Conservation (phyloP, 2,113 vertebrate species). For the Plestiodon gilberti region DNA sequence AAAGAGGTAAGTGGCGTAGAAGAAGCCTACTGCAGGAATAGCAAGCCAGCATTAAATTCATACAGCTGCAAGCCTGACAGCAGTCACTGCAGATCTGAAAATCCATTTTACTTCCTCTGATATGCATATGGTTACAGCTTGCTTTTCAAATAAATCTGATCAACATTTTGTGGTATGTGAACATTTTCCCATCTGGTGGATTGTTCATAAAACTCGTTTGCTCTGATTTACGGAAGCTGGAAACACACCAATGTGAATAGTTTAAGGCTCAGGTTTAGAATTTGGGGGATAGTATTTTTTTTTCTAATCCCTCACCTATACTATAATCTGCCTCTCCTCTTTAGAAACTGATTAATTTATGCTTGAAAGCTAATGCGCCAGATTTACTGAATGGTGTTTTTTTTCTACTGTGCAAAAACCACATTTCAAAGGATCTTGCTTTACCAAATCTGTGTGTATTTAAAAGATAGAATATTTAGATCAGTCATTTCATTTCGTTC, state of each 20-base stretch:
- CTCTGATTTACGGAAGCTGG: slow-evolving; percentile 70
- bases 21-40: slow-evolving; percentile 41
- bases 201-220: slow-evolving; percentile 77
- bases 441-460: background rate
- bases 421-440: background rate
- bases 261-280: slow-evolving; percentile 62
- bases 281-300: background rate
- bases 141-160: slow-evolving; percentile 77
- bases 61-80: slow-evolving; percentile 56
- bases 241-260: slow-evolving; percentile 52
- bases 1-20: slow-evolving; percentile 56
- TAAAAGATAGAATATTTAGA: slow-evolving; percentile 30
- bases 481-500: slow-evolving; percentile 27
- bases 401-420: slow-evolving; percentile 2
- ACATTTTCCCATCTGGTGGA: slow-evolving; percentile 76
- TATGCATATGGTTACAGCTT: slow-evolving; percentile 73
- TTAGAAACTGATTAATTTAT: slow-evolving; percentile 65
- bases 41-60: slow-evolving; percentile 54
- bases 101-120: slow-evolving; percentile 62
- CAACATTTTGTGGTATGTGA: slow-evolving; percentile 71
- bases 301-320: slow-evolving; percentile 44
- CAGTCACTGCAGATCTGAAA: slow-evolving; percentile 57
- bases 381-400: background rate
- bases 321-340: slow-evolving; percentile 61
- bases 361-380: slow-evolving; percentile 61